Conservation (phyloP, 2,113 vertebrate genomes). For the Odontophorus gujanensis region DNA sequence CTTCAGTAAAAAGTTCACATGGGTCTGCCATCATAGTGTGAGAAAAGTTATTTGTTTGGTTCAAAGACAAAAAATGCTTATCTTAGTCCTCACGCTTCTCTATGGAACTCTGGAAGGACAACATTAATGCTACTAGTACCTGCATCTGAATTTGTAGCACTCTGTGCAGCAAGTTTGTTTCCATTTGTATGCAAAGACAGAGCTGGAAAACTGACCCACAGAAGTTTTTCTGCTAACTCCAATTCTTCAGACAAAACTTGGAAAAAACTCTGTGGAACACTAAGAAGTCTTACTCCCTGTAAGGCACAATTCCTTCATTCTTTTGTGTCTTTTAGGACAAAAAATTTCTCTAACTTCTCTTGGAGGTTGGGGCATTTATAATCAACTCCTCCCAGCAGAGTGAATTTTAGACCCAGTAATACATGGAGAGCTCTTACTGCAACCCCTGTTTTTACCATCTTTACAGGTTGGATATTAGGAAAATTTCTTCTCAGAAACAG, state of each 20-base stretch:
- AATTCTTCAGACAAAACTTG: background rate
- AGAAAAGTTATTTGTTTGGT: background rate
- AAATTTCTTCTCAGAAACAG: no score
- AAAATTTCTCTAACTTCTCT: background rate
- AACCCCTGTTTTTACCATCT: background rate
- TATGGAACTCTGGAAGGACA: background rate
- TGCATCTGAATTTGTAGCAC: background rate
- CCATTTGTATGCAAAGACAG: background rate
- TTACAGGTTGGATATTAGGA: background rate
- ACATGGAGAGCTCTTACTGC: background rate
- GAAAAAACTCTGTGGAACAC: rapidly evolving
- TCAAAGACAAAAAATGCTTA: background rate
- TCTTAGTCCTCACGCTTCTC: background rate
- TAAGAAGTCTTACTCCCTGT: background rate
- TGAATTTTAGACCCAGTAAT: background rate
- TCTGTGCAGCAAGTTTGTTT: background rate
- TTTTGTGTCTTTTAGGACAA: background rate
- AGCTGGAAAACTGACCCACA: background rate
- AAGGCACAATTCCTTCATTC: background rate
- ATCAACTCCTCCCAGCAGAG: background rate
- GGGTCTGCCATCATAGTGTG: background rate
- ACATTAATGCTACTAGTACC: background rate
- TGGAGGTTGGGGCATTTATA: background rate
- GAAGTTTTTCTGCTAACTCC: background rate
- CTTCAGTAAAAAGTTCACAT: background rate